Evolutionary conservation across 2,797 vertebrate genomes (phyloP).

Genomic region (Acipenser oxyrinchus): DNA sequence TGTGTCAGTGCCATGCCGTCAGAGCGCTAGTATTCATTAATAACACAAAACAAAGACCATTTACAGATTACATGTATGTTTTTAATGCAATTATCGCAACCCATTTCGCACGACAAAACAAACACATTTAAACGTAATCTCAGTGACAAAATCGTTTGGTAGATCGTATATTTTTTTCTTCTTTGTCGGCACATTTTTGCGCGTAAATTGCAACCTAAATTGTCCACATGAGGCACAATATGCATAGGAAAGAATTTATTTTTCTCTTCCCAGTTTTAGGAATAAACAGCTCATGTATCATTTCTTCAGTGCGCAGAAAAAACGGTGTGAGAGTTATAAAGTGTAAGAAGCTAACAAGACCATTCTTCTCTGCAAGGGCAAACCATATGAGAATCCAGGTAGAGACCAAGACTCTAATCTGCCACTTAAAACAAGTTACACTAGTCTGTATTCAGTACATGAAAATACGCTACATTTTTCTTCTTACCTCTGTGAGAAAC

Average conservation of each 20-base stretch:
- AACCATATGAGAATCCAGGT: conserved; percentile 26
- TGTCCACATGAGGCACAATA: conserved; percentile 4
- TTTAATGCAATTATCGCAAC: no score
- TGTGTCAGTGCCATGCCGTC: no score
- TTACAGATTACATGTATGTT: no score
- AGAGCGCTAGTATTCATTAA: no score
- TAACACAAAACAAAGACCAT: no score
- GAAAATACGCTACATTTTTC: conserved; percentile 12
- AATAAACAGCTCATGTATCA: not conserved
- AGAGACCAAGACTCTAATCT: conserved; percentile 45
- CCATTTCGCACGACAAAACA: no score
- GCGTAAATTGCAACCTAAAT: conserved; percentile 8
- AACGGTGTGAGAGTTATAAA: no score
- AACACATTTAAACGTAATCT: no score
- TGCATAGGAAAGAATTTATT: conserved; percentile 6
- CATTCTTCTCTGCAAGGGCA: conserved; percentile 34
- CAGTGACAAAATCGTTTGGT: no score
- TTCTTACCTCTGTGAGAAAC: conserved; percentile 35
- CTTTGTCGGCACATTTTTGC: no score
- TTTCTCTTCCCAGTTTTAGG: conserved; percentile 1
- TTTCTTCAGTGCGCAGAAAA: not conserved
- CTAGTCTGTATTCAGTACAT: conserved; percentile 37
- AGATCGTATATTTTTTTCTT: no score
- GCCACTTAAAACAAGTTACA: conserved; percentile 54
- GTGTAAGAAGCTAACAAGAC: not conserved